Base-by-base conservation (phyloP, 2,888 invertebrate genomes). In the Cerastis leucographa region DNA sequence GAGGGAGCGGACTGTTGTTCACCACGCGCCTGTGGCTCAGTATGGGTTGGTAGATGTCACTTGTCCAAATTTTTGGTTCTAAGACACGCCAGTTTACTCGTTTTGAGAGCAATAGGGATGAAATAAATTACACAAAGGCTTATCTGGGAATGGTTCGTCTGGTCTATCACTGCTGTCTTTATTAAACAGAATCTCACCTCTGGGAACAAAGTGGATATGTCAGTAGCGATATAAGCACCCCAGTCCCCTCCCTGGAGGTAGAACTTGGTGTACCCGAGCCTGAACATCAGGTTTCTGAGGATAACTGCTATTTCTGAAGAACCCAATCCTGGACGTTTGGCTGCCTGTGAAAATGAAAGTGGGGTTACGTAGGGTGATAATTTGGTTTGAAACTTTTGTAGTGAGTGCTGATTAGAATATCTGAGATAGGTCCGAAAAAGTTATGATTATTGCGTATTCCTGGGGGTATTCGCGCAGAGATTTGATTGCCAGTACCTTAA, bases 211-310 rank as follows among this genome's bases (percentile, higher is more conserved):
- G 51, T 51, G 8, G 72, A 78, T 22, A 86, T 67, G 5, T 35
- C 67, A 1, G 49, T 25, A 1, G 67, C 71, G 3, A 86, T 77
- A 49, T 54, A 22, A 0, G 84, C 44, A 2, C 87, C 87, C 70
- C 59, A 85, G 40, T 85, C 87, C 19, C 87, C 87, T 0, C 83
- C 87, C 3, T 84, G 83, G 0, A 83, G 11, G 44, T 76, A 76
- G 65, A 72, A 84, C 40, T 72, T 83, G 1, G 78, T 17, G 66
- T 73, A 74, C 0, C 87, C 85, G 56, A 85, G 74, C 42, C 76
- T 80, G 9, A 68, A 66, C 86, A 86, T 85, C 19, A 86, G 44
- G 46, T 81, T 81, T 42, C 74, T 79, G 11, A 82, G 17, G 9
- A 86, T 62, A 0, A 79, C 66, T 19, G 61, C 83, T 54, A 85